Evolutionary conservation across 2,797 vertebrate species (phyloP), one percentile per base, ranked within the genome.

Genomic region (Erpetoichthys calabaricus): DNA sequence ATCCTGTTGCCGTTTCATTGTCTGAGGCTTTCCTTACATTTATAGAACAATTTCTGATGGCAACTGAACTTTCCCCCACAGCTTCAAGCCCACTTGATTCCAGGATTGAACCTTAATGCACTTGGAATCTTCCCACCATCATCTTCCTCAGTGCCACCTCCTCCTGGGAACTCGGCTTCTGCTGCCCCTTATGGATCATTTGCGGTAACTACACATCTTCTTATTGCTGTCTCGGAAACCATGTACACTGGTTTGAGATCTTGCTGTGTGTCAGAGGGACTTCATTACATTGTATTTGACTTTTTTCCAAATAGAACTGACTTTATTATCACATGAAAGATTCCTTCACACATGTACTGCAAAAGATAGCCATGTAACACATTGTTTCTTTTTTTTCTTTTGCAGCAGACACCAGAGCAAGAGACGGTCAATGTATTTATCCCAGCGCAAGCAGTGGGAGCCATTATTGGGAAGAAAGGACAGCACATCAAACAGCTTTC

Each of bases 401-500:
- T 1, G 42, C 63, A 70, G 3, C 80, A 96, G 89, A 82, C 90
- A 56, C 87, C 90, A 0, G 94, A 97, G 76, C 92, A 94, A 78
- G 94, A 97, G 81, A 92, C 91, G 0, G 94, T 97, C 3, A 89
- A 95, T 5, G 86, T 97, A 7, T 97, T 94, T 82, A 97, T 97
- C 72, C 94, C 94, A 0, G 93, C 93, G 0, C 94, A 97, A 80
- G 93, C 94, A 0, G 94, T 97, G 5, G 94, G 94, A 0, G 94
- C 94, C 62, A 92, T 97, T 76, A 97, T 97, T 0, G 94, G 94
- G 52, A 97, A 92, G 86, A 97, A 97, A 67, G 94, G 94, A 0
- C 93, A 96, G 61, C 93, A 97, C 72, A 97, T 97, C 76, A 97
- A 97, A 53, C 92, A 97, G 75, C 88, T 97, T 59, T 96, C 92